These are phyloP conservation scores for Diadema setosum DNA, from an alignment of 35 echinoderm and acorn worm genomes.

Conservation along the genomic window DNA sequence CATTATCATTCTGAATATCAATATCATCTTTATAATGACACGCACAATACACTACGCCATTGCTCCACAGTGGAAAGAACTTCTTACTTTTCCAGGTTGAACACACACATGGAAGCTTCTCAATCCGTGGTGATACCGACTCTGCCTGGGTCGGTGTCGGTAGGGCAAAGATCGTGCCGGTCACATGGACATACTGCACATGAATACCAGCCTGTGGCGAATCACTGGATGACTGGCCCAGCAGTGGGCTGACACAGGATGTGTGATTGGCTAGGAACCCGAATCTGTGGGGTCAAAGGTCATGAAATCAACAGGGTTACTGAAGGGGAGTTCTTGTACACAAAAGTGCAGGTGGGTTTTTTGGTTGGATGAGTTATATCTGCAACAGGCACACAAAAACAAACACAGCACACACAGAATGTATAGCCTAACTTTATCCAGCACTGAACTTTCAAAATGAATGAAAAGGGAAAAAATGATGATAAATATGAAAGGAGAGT, in stretches of 20 bases:
- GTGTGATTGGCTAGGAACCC: slow-evolving; percentile 71
- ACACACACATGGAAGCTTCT: slow-evolving; percentile 25
- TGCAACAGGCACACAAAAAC: not conserved
- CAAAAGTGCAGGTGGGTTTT: too few species aligned
- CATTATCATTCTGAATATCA: too few species aligned
- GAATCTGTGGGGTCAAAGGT: slow-evolving; percentile 67
- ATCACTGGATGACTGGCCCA: not conserved
- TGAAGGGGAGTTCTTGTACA: too few species aligned
- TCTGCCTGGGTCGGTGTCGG: slow-evolving; percentile 6
- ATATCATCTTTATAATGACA: too few species aligned
- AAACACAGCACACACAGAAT: not conserved
- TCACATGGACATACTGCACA: slow-evolving; percentile 67
- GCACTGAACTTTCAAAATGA: too few species aligned
- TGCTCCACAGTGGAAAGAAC: too few species aligned
- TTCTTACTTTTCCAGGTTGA: not conserved
- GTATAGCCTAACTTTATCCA: too few species aligned
- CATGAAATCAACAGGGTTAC: too few species aligned
- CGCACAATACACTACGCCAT: too few species aligned
- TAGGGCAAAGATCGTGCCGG: slow-evolving; percentile 52
- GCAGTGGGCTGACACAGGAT: slow-evolving; percentile 33
- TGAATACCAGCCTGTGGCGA: not conserved
- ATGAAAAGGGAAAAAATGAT: too few species aligned
- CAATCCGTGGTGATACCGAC: not conserved
- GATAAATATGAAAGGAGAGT: too few species aligned
- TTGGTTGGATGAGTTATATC: too few species aligned